These are phyloP conservation scores for Isoperla grammatica DNA, from an alignment of 2,888 invertebrate genomes.

Conservation along the genomic window DNA sequence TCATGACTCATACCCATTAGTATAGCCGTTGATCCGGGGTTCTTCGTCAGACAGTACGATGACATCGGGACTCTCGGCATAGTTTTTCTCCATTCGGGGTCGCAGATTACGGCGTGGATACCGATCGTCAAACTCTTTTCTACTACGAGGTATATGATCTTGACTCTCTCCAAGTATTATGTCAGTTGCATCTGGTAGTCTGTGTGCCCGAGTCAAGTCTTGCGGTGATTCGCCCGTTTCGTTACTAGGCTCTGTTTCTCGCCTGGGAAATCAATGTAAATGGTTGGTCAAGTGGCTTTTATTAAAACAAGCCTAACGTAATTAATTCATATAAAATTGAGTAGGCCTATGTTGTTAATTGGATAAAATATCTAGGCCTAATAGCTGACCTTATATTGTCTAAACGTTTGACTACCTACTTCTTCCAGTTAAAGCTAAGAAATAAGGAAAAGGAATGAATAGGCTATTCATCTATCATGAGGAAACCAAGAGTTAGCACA, in stretches of 20 bases:
- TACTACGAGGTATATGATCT: slow-evolving; percentile 25
- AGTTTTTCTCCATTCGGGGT: slow-evolving; percentile 79
- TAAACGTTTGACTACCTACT: no score
- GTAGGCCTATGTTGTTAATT: no score
- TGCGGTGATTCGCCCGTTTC: slow-evolving; percentile 22
- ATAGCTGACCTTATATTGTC: no score
- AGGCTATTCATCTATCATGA: no score
- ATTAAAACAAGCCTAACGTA: no score
- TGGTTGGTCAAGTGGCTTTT: no score
- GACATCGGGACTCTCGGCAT: slow-evolving; percentile 74
- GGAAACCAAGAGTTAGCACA: no score
- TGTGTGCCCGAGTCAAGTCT: slow-evolving; percentile 24
- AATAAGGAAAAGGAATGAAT: no score
- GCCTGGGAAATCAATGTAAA: slow-evolving; percentile 1
- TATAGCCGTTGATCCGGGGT: slow-evolving; percentile 49
- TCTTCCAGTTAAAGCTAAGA: no score
- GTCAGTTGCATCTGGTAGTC: slow-evolving; percentile 9
- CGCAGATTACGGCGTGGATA: slow-evolving; percentile 63
- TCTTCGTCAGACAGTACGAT: slow-evolving; percentile 46
- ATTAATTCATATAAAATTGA: no score
- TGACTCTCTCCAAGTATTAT: slow-evolving; percentile 7
- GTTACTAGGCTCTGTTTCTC: slow-evolving; percentile 1
- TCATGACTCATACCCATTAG: slow-evolving; percentile 42
- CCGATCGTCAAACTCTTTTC: slow-evolving; percentile 42
- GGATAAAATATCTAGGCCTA: no score